Evolutionary conservation across 2,888 invertebrate genomes (phyloP).

Genomic region (Hirudinaria manillensis): DNA sequence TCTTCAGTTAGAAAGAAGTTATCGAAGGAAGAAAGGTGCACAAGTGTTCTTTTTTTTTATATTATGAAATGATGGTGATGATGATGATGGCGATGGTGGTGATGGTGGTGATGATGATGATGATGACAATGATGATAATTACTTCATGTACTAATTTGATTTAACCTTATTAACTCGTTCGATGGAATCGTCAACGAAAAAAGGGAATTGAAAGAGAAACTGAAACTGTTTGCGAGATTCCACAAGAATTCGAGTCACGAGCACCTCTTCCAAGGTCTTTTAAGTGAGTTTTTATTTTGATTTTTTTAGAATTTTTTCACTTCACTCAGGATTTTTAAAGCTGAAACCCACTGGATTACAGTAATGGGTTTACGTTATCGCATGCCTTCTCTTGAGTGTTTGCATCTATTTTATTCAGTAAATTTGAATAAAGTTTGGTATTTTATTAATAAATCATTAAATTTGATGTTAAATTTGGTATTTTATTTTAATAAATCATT

Average conservation of each 20-base stretch:
- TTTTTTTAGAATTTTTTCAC: not conserved
- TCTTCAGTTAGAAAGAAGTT: slow-evolving; percentile 9
- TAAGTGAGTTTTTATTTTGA: not conserved
- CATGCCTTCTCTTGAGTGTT: not conserved
- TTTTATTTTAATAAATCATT: not conserved
- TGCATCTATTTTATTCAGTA: not conserved
- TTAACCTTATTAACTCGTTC: not conserved
- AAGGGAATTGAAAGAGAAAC: slow-evolving; percentile 23
- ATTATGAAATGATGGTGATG: slow-evolving; percentile 10
- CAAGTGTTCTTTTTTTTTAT: not conserved
- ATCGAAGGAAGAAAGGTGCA: slow-evolving; percentile 26
- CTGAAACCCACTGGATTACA: not conserved
- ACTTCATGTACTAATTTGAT: not conserved
- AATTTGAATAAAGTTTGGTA: not conserved
- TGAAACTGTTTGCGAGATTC: slow-evolving; percentile 20
- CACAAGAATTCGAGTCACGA: slow-evolving; percentile 20
- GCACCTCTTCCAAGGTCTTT: not conserved
- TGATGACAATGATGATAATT: not conserved
- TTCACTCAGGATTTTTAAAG: not conserved
- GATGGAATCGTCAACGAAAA: not conserved
- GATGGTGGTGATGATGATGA: not conserved
- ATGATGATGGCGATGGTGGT: not conserved
- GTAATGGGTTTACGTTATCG: not conserved
- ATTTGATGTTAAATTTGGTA: not conserved
- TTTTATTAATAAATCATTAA: not conserved